Conservation (phyloP, 2,113 vertebrate species). For the Hydropotes inermis region DNA sequence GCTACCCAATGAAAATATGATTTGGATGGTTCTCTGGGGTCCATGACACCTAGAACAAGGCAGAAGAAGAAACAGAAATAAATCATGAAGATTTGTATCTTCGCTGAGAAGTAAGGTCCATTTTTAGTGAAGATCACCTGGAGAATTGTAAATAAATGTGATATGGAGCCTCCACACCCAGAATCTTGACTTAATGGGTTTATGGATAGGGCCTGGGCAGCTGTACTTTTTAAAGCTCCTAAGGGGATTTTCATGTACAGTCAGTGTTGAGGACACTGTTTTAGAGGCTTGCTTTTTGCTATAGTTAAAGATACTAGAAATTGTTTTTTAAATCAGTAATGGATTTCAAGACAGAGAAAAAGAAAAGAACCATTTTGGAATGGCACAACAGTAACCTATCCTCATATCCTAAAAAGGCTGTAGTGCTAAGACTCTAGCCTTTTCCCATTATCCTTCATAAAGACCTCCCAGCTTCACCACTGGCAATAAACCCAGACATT, state of each 20-base stretch:
- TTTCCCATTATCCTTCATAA: neutral
- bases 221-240: neutral
- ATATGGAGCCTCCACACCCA: neutral
- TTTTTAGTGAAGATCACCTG: neutral
- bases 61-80: neutral
- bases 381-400: neutral
- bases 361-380: neutral
- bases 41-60: neutral
- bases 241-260: neutral
- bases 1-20: neutral
- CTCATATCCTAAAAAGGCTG: neutral
- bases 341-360: neutral
- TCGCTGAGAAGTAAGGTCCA: neutral
- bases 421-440: neutral
- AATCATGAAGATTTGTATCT: neutral
- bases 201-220: neutral
- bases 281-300: conserved; percentile 7
- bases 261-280: neutral
- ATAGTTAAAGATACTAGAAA: neutral
- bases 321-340: neutral
- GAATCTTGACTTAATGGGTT: neutral
- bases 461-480: neutral
- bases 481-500: neutral
- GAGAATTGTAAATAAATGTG: neutral
- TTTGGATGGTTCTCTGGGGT: neutral